Percentiles rank a stretch among this genome's conserved stretches.
phyloP scores from a whole-genome alignment of 2,113 vertebrate genomes.

The Arvicanthis niloticus region DNA sequence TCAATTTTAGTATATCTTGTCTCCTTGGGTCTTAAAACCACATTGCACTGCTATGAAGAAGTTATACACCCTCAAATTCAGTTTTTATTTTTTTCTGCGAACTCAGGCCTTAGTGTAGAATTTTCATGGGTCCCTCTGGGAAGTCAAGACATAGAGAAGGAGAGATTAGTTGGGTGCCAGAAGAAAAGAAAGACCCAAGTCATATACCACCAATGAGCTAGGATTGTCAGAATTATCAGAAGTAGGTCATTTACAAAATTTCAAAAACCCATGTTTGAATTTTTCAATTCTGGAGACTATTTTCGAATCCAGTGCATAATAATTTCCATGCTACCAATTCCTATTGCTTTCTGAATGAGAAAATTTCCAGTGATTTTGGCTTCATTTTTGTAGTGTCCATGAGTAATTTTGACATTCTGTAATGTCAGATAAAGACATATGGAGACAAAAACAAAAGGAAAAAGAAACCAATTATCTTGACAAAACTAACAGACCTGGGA shows the following conservation, averaged over 20 bases:
- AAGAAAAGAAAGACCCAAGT: not conserved
- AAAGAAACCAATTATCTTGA: not conserved
- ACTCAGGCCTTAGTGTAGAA: not conserved
- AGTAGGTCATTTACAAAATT: not conserved
- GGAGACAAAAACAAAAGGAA: not conserved
- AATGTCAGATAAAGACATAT: not conserved
- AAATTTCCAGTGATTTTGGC: not conserved
- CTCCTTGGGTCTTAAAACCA: not conserved
- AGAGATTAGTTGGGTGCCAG: not conserved
- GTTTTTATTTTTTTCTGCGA: not conserved
- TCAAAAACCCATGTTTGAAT: not conserved
- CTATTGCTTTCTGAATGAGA: not conserved
- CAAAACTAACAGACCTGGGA: not conserved
- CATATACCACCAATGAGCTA: not conserved
- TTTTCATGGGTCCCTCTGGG: not conserved
- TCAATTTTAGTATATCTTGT: not conserved
- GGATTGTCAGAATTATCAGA: not conserved
- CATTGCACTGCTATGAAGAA: not conserved
- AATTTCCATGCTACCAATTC: not conserved
- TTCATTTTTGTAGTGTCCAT: not conserved
- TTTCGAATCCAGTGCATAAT: not conserved
- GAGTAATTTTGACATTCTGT: not conserved
- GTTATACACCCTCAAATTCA: not conserved
- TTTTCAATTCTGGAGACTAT: not conserved
- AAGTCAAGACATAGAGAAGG: slow-evolving; percentile 23